Conservation (phyloP, 2,888 invertebrate genomes). For the Tolmerus cingulatus region DNA sequence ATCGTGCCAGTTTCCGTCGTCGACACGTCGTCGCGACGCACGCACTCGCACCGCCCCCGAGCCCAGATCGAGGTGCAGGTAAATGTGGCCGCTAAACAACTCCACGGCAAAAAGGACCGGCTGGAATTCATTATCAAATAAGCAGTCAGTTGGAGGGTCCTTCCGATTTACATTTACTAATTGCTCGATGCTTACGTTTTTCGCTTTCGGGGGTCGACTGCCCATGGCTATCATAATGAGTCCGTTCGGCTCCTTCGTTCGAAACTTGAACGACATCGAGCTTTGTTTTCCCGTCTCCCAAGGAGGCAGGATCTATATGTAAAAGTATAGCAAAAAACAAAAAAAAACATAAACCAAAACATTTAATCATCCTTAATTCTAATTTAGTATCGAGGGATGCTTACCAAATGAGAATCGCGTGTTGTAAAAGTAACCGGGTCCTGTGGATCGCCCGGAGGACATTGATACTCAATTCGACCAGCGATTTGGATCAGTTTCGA, state of each 20-base stretch:
- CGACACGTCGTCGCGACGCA: constrained; percentile 81
- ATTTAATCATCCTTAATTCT: constrained; percentile 64
- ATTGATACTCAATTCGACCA: constrained; percentile 86
- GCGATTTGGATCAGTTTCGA: constrained; percentile 82
- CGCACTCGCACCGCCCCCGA: constrained; percentile 88
- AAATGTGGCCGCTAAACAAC: constrained; percentile 91
- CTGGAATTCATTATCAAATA: constrained; percentile 62
- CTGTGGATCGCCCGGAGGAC: constrained; percentile 82
- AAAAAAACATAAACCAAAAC: neutral
- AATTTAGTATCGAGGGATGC: neutral
- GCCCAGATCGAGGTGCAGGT: constrained; percentile 90
- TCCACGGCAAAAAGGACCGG: constrained; percentile 94
- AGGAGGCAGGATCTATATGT: constrained; percentile 77
- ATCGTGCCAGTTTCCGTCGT: constrained; percentile 94
- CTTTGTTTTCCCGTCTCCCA: constrained; percentile 92
- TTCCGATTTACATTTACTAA: neutral
- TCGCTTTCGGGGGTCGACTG: constrained; percentile 77
- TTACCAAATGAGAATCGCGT: constrained; percentile 89
- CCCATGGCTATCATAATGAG: constrained; percentile 92
- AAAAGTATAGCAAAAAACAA: no score
- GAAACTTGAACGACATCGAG: constrained; percentile 91
- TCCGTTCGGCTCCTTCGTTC: constrained; percentile 94
- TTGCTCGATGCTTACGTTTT: constrained; percentile 56
- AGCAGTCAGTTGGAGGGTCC: neutral
- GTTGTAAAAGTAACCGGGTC: constrained; percentile 94